Base-by-base conservation (phyloP, 1,140 invertebrate genomes). In the Yoshiicerus persimilis region DNA sequence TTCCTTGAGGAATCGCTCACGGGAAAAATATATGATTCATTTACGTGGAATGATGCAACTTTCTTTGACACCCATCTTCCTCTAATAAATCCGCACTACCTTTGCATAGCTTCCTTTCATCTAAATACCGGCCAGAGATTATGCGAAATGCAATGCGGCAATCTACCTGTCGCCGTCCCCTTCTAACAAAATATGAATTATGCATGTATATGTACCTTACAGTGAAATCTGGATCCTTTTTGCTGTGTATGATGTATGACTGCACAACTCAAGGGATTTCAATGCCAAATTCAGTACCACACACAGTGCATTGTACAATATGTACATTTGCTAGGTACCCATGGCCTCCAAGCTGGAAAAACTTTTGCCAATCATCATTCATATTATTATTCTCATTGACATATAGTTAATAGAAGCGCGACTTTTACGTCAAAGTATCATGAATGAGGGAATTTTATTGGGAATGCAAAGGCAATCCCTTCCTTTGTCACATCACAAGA, bases 251-350 rank as follows among this genome's bases (percentile, higher is more conserved):
- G 34, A 80, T 80, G 34, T 70, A 80, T 38, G 34, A 80, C 34
- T 80, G 34, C 75, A 36, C 30, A 80, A 80, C 75, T 80, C 75
- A 80, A 80, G 75, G 75, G 75, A 80, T 80, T 80, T 80, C 75
- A 80, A 80, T 80, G 75, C 75, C 75, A 80, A 80, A 80, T 80
- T 80, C 75, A 36, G 75, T 80, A 80, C 75, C 75, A 38, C 75
- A 80, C 75, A 80, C 75, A 80, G 11, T 34, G 75, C 8, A 80
- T 23, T 80, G 32, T 16, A 80, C 75, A 70, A 80, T 36, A 80
- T 66, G n/a, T 30, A 70, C 66, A 30, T 30, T 80, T 80, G 75
- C 34, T 36, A 80, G 75, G 75, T 80, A 80, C 75, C 75, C 75
- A 36, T 80, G 75, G 38, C 75, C 75, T 80, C 75, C 75, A 80